Percentiles rank a stretch among this genome's conserved stretches.
phyloP scores from a whole-genome alignment of 2,888 invertebrate genomes.

The Drosophila niveifrons region DNA sequence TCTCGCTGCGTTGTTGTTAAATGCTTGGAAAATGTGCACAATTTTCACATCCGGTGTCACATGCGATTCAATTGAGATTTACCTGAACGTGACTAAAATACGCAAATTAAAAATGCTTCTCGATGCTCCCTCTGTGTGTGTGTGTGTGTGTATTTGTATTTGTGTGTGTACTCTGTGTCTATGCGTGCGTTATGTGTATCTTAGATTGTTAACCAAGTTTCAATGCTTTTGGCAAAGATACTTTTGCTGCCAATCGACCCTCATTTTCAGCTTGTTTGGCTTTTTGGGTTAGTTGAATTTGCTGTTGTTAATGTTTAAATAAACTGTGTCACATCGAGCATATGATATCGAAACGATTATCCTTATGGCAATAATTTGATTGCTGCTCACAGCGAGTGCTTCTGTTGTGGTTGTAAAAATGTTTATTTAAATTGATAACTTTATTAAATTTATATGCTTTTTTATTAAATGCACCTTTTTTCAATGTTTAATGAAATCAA shows the following conservation, averaged over 20 bases:
- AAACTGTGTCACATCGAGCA: slow-evolving; percentile 33
- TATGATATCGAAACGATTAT: slow-evolving; percentile 23
- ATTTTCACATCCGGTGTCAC: slow-evolving; percentile 83
- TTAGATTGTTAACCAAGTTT: slow-evolving; percentile 38
- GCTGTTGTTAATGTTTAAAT: slow-evolving; percentile 28
- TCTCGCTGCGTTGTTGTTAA: slow-evolving; percentile 55
- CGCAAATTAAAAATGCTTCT: slow-evolving; percentile 77
- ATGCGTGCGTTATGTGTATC: slow-evolving; percentile 33
- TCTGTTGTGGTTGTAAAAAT: background rate
- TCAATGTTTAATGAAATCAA: background rate
- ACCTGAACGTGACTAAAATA: slow-evolving; percentile 83
- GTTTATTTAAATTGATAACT: background rate
- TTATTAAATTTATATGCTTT: background rate
- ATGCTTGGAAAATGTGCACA: slow-evolving; percentile 81
- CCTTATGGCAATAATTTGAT: slow-evolving; percentile 14
- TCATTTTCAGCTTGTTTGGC: slow-evolving; percentile 45
- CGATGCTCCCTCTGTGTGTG: background rate
- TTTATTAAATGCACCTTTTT: background rate
- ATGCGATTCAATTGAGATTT: slow-evolving; percentile 83
- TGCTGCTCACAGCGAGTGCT: background rate
- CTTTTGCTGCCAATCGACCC: slow-evolving; percentile 37
- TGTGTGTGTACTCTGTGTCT: slow-evolving; percentile 28
- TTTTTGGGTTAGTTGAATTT: slow-evolving; percentile 18
- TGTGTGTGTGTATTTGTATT: slow-evolving; percentile 16
- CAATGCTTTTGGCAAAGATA: slow-evolving; percentile 9